Base-by-base conservation (phyloP, 1,140 invertebrate species). In the Orchesella cincta region DNA sequence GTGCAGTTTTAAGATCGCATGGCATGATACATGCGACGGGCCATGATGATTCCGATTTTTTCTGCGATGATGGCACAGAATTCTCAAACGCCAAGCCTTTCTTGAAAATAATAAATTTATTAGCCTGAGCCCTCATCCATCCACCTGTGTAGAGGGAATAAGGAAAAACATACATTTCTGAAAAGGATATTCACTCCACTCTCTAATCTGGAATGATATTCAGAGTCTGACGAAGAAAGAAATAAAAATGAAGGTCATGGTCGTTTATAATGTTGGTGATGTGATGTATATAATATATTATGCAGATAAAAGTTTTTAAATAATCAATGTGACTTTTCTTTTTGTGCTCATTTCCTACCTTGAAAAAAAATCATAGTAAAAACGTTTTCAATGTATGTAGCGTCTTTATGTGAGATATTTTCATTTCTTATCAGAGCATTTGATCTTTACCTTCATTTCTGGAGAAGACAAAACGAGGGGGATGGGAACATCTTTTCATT, bases 191-290 rank as follows among this genome's bases (percentile, higher is more conserved):
- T n/a, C n/a, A n/a, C n/a, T n/a, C n/a, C n/a, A n/a, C n/a, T n/a
- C n/a, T 46, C 20, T 46, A 46, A 46, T 46, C 39, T 46, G 39
- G 39, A 46, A 46, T 12, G 8, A 12, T 46, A 46, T 46, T 46
- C n/a, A 12, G 39, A 46, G 39, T 12, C 8, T 31, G 62, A 67
- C 62, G 62, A 67, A 67, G 8, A 31, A 33, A 31, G 62, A 12
- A 67, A 67, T 67, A 67, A 67, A n/a, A 67, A 67, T 67, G 62
- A 67, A 67, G 62, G 62, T 67, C 62, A 67, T n/a, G 62, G 62
- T 31, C 62, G 62, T 67, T 67, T 67, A 67, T 67, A 29, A 67
- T n/a, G 62, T 2, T 33, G 23, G 14, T 29, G 26, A 31, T 67
- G 31, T 26, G 5, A 5, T 57, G 14, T n/a, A n/a, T 14, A 29